These are phyloP conservation scores for Andrena camellia DNA, from an alignment of 2,888 invertebrate genomes.

Conservation along the genomic window DNA sequence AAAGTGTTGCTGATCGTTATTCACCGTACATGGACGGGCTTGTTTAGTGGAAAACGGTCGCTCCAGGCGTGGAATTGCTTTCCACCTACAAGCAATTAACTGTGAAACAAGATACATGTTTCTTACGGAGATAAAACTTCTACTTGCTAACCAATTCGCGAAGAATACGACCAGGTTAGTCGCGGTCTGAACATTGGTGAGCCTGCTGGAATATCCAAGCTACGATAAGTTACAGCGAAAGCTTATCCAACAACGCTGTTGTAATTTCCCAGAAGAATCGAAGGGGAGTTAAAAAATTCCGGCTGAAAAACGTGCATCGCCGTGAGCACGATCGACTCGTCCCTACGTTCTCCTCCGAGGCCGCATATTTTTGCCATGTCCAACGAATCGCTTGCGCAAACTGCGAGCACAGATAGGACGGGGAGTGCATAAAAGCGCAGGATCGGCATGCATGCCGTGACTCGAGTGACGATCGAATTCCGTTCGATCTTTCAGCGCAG, in stretches of 20 bases:
- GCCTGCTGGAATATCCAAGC: too few relatives aligned
- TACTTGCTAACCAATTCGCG: too few relatives aligned
- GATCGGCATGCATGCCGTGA: conserved; percentile 60
- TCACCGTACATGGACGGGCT: neutral
- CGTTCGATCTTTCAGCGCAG: conserved; percentile 52
- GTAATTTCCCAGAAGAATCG: neutral
- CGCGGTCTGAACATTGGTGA: too few relatives aligned
- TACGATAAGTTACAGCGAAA: too few relatives aligned
- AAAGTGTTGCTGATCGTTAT: neutral
- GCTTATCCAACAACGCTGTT: too few relatives aligned
- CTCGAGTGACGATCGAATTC: conserved; percentile 67
- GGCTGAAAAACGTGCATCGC: neutral
- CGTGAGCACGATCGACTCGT: conserved; percentile 5
- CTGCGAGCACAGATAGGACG: conserved; percentile 32
- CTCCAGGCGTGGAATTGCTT: conserved; percentile 19
- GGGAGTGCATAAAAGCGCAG: conserved; percentile 34
- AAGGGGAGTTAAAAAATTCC: conserved; percentile 1
- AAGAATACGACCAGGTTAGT: too few relatives aligned
- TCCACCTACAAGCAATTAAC: conserved; percentile 63
- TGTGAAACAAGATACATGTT: conserved; percentile 24
- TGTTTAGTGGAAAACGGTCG: neutral
- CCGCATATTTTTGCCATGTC: conserved; percentile 23
- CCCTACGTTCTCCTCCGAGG: neutral
- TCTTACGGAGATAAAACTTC: neutral
- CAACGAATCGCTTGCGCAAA: conserved; percentile 37